Evolutionary conservation across 1,140 invertebrate species (phyloP).

Genomic region (Drosophila nasuta): DNA sequence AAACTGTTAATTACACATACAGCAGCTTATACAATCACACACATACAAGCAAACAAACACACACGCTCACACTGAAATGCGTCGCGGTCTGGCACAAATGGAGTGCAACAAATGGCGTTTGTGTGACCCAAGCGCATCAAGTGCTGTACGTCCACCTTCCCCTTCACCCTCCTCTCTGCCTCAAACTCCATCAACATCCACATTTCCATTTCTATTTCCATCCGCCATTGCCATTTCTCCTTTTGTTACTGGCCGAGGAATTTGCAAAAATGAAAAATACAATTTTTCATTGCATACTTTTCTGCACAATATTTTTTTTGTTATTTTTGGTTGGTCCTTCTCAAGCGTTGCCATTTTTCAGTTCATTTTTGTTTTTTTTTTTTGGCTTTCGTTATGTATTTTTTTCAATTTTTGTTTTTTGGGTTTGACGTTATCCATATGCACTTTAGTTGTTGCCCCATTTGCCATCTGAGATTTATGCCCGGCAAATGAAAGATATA

Average conservation of each 20-base stretch:
- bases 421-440: too few relatives aligned
- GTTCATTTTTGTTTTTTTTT: slow-evolving; percentile 20
- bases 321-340: slow-evolving; percentile 35
- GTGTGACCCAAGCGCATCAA: slow-evolving; percentile 16
- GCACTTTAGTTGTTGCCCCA: slow-evolving; percentile 31
- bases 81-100: slow-evolving; percentile 9
- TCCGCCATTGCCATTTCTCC: slow-evolving; percentile 10
- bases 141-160: neutral
- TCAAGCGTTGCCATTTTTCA: slow-evolving; percentile 36
- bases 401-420: too few relatives aligned
- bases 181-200: neutral
- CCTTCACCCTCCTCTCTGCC: neutral
- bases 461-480: slow-evolving; percentile 69
- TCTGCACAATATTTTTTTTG: slow-evolving; percentile 31
- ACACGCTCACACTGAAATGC: neutral
- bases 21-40: slow-evolving; percentile 12
- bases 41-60: slow-evolving; percentile 1
- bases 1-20: slow-evolving; percentile 49
- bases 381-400: too few relatives aligned
- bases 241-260: slow-evolving; percentile 27
- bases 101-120: slow-evolving; percentile 40
- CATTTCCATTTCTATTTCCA: slow-evolving; percentile 21
- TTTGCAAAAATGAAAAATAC: slow-evolving; percentile 27
- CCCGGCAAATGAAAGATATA: slow-evolving; percentile 70
- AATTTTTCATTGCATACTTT: slow-evolving; percentile 63